Conservation (phyloP, 2,797 vertebrate species). For the Enoplosus armatus region DNA sequence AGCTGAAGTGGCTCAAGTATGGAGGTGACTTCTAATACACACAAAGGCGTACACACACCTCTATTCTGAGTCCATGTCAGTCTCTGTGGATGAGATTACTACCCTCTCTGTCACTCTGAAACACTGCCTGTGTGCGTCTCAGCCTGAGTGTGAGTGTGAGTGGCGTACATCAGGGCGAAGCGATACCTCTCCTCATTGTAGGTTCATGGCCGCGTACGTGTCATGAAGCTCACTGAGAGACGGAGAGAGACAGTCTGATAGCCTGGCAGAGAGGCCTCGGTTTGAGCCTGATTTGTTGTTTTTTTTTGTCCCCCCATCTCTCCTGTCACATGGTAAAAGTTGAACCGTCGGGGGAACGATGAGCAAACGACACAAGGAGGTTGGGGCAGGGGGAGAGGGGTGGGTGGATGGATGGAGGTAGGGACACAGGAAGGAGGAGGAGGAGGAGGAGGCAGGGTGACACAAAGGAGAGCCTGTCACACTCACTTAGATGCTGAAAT, state of each 20-base stretch:
- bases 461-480: constrained; percentile 87
- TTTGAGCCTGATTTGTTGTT: constrained; percentile 81
- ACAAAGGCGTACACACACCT: constrained; percentile 27
- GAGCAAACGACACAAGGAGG: constrained; percentile 76
- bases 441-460: constrained; percentile 37
- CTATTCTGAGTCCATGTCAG: constrained; percentile 57
- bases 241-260: constrained; percentile 74
- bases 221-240: constrained; percentile 64
- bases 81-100: constrained; percentile 77
- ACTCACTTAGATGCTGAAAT: constrained; percentile 88
- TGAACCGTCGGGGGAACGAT: constrained; percentile 69
- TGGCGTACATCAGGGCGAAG: constrained; percentile 63
- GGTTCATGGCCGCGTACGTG: constrained; percentile 70
- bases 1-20: constrained; percentile 45
- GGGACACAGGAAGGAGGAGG: constrained; percentile 44
- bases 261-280: constrained; percentile 57
- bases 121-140: constrained; percentile 50
- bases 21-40: constrained; percentile 41
- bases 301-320: constrained; percentile 52
- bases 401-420: constrained; percentile 55
- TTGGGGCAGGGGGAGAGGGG: constrained; percentile 40
- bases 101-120: constrained; percentile 62
- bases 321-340: constrained; percentile 81
- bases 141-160: constrained; percentile 58
- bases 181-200: constrained; percentile 74